These are phyloP conservation scores for Cetoscarus ocellatus DNA, from an alignment of 2,797 vertebrate species.

Conservation along the genomic window DNA sequence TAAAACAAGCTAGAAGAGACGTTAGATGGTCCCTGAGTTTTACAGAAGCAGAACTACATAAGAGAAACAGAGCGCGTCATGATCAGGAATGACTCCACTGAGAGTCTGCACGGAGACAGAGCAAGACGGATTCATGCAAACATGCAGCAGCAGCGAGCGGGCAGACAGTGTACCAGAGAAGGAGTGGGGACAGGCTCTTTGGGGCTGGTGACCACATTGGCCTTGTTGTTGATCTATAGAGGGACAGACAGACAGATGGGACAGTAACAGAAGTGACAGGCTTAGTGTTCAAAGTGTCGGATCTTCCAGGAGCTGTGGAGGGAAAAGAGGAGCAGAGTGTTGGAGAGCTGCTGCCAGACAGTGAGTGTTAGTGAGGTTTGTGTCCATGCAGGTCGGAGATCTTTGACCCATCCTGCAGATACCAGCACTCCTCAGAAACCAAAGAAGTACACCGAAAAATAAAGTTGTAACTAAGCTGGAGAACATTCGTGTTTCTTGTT, in stretches of 20 bases:
- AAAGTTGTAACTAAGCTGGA: neutral
- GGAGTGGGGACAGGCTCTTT: conserved; percentile 95
- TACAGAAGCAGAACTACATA: conserved; percentile 4
- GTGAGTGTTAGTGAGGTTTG: neutral
- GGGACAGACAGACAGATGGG: conserved; percentile 43
- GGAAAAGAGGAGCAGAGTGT: conserved; percentile 25
- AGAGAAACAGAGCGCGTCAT: conserved; percentile 12
- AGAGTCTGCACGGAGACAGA: conserved; percentile 4
- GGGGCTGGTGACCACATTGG: conserved; percentile 97
- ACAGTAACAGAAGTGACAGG: conserved; percentile 66
- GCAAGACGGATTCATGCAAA: conserved; percentile 37
- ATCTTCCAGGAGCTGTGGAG: conserved; percentile 46
- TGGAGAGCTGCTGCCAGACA: neutral
- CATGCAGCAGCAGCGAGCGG: conserved; percentile 63
- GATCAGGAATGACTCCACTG: conserved; percentile 1
- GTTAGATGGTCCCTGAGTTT: conserved; percentile 11
- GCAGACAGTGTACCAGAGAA: conserved; percentile 91
- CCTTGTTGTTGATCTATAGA: conserved; percentile 97
- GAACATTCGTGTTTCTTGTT: neutral
- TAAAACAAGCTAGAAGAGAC: conserved; percentile 13
- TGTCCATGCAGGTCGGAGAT: neutral
- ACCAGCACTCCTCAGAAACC: neutral
- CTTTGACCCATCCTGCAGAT: neutral
- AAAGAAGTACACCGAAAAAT: neutral
- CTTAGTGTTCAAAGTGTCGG: conserved; percentile 53